A percentile compares a stretch with the other conserved stretches of the same genome.
Evolutionary conservation across 1,140 invertebrate genomes (phyloP).

Genomic region (Antheraea pernyi): DNA sequence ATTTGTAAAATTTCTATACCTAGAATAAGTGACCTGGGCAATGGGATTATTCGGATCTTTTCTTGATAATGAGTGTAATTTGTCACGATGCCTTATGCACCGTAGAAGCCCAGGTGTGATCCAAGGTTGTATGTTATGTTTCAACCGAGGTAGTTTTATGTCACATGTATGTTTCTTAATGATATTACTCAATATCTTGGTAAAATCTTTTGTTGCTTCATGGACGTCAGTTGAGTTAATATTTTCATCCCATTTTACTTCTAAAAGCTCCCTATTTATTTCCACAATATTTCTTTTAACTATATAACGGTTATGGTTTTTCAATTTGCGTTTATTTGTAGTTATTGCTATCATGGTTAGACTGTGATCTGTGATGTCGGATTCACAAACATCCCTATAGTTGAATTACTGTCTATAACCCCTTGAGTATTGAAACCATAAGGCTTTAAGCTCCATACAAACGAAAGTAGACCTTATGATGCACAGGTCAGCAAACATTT

Average conservation of each 20-base stretch:
- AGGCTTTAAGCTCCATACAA: no score
- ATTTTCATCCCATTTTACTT: neutral
- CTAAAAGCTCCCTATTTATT: neutral
- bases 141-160: neutral
- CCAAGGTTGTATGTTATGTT: constrained; percentile 5
- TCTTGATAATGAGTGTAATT: neutral
- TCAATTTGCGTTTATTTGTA: neutral
- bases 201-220: neutral
- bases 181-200: neutral
- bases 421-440: no score
- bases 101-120: neutral
- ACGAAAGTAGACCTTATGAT: no score
- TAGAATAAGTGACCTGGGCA: neutral
- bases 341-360: neutral
- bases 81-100: neutral
- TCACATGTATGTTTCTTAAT: neutral
- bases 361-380: constrained; percentile 19
- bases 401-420: neutral
- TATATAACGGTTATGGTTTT: neutral
- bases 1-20: constrained; percentile 1
- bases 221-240: neutral
- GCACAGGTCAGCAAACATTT: no score
- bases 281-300: neutral
- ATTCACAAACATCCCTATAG: constrained; percentile 18
- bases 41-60: neutral